These are phyloP conservation scores for Pollenia griseotomentosa DNA, from an alignment of 2,888 invertebrate genomes.

Conservation along the genomic window DNA sequence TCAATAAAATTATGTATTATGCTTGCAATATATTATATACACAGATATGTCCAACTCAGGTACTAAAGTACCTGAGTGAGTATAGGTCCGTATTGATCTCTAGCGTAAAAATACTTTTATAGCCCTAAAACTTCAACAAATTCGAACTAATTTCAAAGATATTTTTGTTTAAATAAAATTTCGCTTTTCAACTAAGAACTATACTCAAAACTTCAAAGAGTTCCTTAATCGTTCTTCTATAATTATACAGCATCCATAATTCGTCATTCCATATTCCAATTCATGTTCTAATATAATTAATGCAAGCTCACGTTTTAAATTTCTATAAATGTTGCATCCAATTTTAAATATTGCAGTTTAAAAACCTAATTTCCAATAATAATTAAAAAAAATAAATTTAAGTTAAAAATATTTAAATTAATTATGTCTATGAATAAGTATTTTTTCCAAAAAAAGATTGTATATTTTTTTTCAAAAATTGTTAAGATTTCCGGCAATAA, in stretches of 20 bases:
- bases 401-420: background rate
- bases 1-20: too few species aligned
- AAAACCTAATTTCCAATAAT: background rate
- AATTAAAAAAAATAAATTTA: slow-evolving; percentile 7
- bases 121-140: too few species aligned
- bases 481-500: slow-evolving; percentile 60
- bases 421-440: slow-evolving; percentile 22
- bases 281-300: slow-evolving; percentile 4
- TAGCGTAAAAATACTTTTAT: too few species aligned
- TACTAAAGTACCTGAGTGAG: too few species aligned
- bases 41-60: too few species aligned
- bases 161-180: too few species aligned
- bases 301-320: slow-evolving; percentile 42
- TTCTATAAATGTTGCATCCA: background rate
- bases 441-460: background rate
- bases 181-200: too few species aligned
- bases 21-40: too few species aligned
- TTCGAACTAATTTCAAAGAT: too few species aligned
- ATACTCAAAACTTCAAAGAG: too few species aligned
- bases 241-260: background rate
- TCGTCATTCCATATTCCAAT: background rate
- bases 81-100: too few species aligned
- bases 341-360: background rate
- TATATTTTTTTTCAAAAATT: background rate
- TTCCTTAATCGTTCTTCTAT: too few species aligned